Evolutionary conservation across 2,113 vertebrate genomes (phyloP), one percentile per base, ranked within the genome.

Genomic region (Platysternon megacephalum): DNA sequence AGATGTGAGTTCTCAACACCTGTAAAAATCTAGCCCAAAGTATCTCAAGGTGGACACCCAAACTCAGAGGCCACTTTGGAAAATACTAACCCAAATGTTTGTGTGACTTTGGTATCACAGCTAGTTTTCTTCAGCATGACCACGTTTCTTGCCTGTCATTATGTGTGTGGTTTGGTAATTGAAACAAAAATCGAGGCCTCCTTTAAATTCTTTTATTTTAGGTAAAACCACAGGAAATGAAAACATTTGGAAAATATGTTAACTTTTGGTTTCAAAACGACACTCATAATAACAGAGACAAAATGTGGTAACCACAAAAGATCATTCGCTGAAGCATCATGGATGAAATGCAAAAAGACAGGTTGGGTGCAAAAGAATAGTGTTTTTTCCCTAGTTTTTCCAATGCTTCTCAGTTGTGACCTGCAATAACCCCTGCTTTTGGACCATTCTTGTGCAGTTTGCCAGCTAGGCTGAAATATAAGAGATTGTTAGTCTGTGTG

Each of bases 391-490:
- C 93, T 92, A 97, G 85, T 96, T 94, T 95, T 93, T 89, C 26
- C 56, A 91, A 19, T 49, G 87, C 89, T 74, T 95, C 51, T 91
- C 3, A 0, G 26, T 86, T 91, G 79, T 97, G 95, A 94, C 94
- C 95, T 96, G 86, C 93, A 96, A 86, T 97, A 97, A 96, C 96
- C 94, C 79, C 87, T 65, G 24, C 44, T 49, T 65, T 21, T n/a
- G 56, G 46, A 58, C 48, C 32, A 21, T 13, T 82, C 58, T 35
- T n/a, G 35, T 26, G 9, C 82, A 68, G 58, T 9, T 58, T n/a
- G 56, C 58, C 95, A 93, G 96, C 94, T 89, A 65, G 92, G 85
- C 86, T 91, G 96, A 94, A 96, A 96, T 95, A 94, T 1, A 16
- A 65, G 42, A 24, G 3, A 89, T 29, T 84, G 44, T 90, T 90